These are phyloP conservation scores for Yoshiicerus persimilis DNA, from an alignment of 1,140 invertebrate genomes.

Conservation along the genomic window DNA sequence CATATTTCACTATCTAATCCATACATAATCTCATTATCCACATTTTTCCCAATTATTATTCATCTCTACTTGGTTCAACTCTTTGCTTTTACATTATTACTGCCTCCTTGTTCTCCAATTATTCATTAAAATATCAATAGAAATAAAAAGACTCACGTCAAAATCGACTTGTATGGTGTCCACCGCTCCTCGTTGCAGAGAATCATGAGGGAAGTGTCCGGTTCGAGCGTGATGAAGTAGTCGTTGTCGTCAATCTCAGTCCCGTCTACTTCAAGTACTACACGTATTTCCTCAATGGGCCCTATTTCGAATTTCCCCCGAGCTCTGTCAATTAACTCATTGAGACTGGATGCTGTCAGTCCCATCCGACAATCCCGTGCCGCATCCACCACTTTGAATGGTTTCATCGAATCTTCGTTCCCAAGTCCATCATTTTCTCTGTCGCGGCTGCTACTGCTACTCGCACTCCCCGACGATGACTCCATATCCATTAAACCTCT, in stretches of 20 bases:
- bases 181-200: conserved; percentile 70
- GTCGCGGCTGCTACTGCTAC: background rate
- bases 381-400: conserved; percentile 69
- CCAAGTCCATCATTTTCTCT: background rate
- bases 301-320: conserved; percentile 63
- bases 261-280: conserved; percentile 78
- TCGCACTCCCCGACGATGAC: background rate
- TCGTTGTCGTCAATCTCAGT: conserved; percentile 87
- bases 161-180: conserved; percentile 55
- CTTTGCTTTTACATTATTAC: background rate
- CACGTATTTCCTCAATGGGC: conserved; percentile 63
- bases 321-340: conserved; percentile 59
- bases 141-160: conserved; percentile 39
- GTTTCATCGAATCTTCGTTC: conserved; percentile 49
- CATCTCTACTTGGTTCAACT: too few relatives aligned
- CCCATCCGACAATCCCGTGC: conserved; percentile 75
- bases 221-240: conserved; percentile 79
- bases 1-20: too few relatives aligned
- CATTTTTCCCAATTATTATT: too few relatives aligned
- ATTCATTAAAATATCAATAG: background rate
- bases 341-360: conserved; percentile 71
- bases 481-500: background rate
- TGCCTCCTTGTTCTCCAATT: background rate
- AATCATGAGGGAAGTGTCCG: conserved; percentile 77
- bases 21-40: too few relatives aligned